phyloP scores from a whole-genome alignment of 2,797 vertebrate genomes.

The Okamejei kenojei region DNA sequence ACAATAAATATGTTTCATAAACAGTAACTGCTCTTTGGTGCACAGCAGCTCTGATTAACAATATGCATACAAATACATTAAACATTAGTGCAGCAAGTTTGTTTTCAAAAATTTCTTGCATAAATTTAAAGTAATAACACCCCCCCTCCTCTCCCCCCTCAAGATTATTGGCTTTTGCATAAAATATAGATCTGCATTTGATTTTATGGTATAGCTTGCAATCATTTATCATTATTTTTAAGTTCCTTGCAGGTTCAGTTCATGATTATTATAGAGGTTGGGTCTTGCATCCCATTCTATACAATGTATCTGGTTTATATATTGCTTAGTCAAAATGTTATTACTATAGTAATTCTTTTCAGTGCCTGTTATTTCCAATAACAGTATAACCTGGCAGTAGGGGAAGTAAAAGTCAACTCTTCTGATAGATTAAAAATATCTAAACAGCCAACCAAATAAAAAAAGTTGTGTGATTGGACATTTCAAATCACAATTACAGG shows the following conservation, averaged over 20 bases:
- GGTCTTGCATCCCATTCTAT: constrained; percentile 17
- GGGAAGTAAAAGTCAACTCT: background rate
- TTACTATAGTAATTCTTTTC: background rate
- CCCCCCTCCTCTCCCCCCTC: background rate
- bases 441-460: constrained; percentile 12
- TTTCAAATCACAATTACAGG: constrained; percentile 14
- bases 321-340: constrained; percentile 25
- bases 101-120: constrained; percentile 33
- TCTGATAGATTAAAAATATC: background rate
- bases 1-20: constrained; percentile 34
- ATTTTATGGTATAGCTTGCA: constrained; percentile 17
- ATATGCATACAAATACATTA: constrained; percentile 31
- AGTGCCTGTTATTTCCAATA: constrained; percentile 24
- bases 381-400: constrained; percentile 22
- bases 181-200: constrained; percentile 26
- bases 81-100: constrained; percentile 33
- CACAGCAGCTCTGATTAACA: constrained; percentile 32
- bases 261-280: constrained; percentile 11
- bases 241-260: background rate
- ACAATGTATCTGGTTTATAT: constrained; percentile 20
- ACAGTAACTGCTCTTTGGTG: constrained; percentile 35
- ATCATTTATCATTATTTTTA: background rate
- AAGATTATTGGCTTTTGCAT: constrained; percentile 31
- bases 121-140: constrained; percentile 28
- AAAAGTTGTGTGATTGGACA: background rate